Percentiles rank a stretch among this genome's conserved stretches.
Conservation (phyloP, 92 coral and sea anemone species). For the Zoanthus gigantus region DNA sequence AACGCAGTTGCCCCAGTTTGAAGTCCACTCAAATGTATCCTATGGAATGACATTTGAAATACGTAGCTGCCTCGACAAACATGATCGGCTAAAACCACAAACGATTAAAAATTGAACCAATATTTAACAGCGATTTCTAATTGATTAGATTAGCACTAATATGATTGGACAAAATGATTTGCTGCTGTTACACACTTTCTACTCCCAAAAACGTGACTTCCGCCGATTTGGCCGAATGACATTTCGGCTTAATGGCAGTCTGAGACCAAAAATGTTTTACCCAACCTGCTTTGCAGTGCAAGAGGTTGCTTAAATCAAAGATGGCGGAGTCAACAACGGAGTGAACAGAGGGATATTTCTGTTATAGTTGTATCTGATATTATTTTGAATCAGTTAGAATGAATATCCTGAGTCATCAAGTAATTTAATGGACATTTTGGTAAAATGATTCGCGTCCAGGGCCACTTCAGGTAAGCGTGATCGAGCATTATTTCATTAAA, state of each 20-base stretch:
- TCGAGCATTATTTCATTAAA: background rate
- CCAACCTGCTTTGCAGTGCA: conserved; percentile 43
- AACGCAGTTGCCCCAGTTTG: too few species aligned
- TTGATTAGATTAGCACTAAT: too few species aligned
- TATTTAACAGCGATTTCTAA: too few species aligned
- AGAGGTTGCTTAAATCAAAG: conserved; percentile 41
- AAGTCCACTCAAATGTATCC: too few species aligned
- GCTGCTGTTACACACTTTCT: background rate
- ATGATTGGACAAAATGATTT: too few species aligned
- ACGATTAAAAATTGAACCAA: too few species aligned
- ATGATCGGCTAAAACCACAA: too few species aligned
- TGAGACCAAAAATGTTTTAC: conserved; percentile 12
- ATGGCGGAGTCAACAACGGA: conserved; percentile 56
- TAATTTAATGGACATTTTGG: background rate
- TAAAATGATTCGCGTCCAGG: conserved; percentile 30
- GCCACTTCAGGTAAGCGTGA: conserved; percentile 41
- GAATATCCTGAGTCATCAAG: background rate
- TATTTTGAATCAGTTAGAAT: background rate
- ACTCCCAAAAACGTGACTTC: background rate
- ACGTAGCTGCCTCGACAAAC: background rate
- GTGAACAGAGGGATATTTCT: background rate
- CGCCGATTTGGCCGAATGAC: conserved; percentile 20
- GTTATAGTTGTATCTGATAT: background rate
- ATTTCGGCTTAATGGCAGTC: background rate
- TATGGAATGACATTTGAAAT: too few species aligned